Percentiles rank a stretch among this genome's conserved stretches.
Conservation (phyloP, 2,797 vertebrate species). For the Pangasius larnaudii region DNA sequence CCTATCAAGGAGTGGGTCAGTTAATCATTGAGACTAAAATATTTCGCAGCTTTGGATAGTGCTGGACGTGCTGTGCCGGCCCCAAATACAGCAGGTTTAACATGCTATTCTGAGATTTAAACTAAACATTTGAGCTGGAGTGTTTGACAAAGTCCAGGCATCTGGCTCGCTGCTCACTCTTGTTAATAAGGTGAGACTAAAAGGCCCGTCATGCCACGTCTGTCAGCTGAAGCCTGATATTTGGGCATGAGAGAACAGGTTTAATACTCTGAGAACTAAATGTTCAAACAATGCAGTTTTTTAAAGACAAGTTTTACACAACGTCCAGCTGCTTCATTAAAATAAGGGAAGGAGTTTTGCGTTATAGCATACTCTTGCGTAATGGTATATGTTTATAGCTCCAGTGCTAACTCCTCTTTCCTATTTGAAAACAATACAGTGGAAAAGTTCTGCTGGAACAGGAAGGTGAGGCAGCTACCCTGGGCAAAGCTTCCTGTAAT, state of each 20-base stretch:
- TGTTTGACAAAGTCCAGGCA: slow-evolving; percentile 70
- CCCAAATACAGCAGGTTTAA: slow-evolving; percentile 57
- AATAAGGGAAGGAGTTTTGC: slow-evolving; percentile 3
- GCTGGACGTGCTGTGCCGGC: slow-evolving; percentile 54
- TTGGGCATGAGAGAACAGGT: slow-evolving; percentile 19
- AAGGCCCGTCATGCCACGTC: slow-evolving; percentile 53
- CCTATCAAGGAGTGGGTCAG: slow-evolving; percentile 42
- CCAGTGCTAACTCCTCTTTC: slow-evolving; percentile 69
- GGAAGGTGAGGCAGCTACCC: slow-evolving; percentile 76
- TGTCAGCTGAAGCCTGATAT: slow-evolving; percentile 23
- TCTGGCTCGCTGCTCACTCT: slow-evolving; percentile 57
- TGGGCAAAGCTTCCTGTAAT: slow-evolving; percentile 72
- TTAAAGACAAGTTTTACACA: neutral
- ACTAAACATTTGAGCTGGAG: slow-evolving; percentile 71
- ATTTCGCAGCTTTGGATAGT: slow-evolving; percentile 55
- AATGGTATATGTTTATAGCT: slow-evolving; percentile 41
- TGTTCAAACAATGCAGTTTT: slow-evolving; percentile 5
- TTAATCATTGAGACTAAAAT: slow-evolving; percentile 41
- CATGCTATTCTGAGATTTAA: slow-evolving; percentile 60
- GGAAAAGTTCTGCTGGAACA: slow-evolving; percentile 83
- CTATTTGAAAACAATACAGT: slow-evolving; percentile 80
- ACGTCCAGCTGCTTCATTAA: neutral
- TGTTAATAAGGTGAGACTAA: slow-evolving; percentile 64
- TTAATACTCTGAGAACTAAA: slow-evolving; percentile 1
- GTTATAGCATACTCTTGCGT: slow-evolving; percentile 38